Evolutionary conservation across 2,888 invertebrate genomes (phyloP), one percentile per base, ranked within the genome.

Genomic region (Ophion ventricosus): DNA sequence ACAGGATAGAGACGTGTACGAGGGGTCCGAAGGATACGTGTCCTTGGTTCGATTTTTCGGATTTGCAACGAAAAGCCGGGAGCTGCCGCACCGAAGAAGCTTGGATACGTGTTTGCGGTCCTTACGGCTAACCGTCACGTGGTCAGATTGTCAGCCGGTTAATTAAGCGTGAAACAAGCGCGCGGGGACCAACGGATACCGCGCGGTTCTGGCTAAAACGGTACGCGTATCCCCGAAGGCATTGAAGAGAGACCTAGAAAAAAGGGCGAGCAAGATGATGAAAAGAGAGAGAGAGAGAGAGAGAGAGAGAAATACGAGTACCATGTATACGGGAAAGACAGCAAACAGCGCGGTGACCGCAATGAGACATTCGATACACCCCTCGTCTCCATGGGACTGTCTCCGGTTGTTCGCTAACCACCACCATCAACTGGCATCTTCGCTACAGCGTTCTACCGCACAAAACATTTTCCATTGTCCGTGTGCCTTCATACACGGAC

Each of bases 81-180:
- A 63, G 35, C 78, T n/a, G 69, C 23, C 26, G 69, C 57, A 59
- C 3, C 54, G 25, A 61, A 17, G 40, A n/a, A 4, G 10, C 17
- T 14, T 29, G 64, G 61, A 69, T 61, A 54, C 69, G 8, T 54
- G 56, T 63, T 49, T 63, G 54, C 17, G 87, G 87, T 88, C 89
- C 88, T 85, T 86, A 87, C 88, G 89, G 90, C 90, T 91, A 92
- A 92, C 91, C 91, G 91, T 91, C 92, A 90, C 90, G 93, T 91
- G 93, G 93, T 93, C 92, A 91, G 92, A 92, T 92, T 91, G 92
- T 92, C 93, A 91, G 92, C 87, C 87, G 92, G 88, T 92, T 93
- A 93, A 93, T 93, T 93, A 93, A 93, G 90, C 93, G 93, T 93
- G 93, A 93, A 93, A 93, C 92, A 92, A 92, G 92, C 91, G 91